Percentiles rank a stretch among this genome's conserved stretches.
Conservation (phyloP, 2,888 invertebrate species). For the Glyphotaelius pellucidus region DNA sequence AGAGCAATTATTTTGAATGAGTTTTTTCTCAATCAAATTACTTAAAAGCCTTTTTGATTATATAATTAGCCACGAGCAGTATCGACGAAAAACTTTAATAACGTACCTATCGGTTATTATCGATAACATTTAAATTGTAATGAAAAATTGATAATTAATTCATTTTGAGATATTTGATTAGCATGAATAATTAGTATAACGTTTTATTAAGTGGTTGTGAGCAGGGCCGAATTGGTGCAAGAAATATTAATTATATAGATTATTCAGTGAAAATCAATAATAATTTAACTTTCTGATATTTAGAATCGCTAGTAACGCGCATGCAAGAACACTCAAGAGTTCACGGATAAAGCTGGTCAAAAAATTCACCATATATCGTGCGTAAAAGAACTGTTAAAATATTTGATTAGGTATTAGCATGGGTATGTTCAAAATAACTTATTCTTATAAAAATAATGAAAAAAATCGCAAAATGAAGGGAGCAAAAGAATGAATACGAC, state of each 20-base stretch:
- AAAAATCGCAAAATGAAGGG: too few relatives aligned
- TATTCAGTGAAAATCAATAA: too few relatives aligned
- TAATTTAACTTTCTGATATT: too few relatives aligned
- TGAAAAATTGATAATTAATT: slow-evolving; percentile 11
- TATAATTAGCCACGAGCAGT: background rate
- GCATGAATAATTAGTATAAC: slow-evolving; percentile 18
- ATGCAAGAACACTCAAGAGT: too few relatives aligned
- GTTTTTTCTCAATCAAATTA: background rate
- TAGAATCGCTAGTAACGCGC: too few relatives aligned
- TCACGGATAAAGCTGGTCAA: too few relatives aligned
- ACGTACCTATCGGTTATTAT: background rate
- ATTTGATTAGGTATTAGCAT: too few relatives aligned
- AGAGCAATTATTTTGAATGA: background rate
- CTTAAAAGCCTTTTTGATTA: background rate
- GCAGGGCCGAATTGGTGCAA: background rate
- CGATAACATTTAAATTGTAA: slow-evolving; percentile 12
- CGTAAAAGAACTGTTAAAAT: too few relatives aligned
- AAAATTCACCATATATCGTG: too few relatives aligned
- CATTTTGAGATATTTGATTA: slow-evolving; percentile 20
- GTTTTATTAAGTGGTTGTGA: slow-evolving; percentile 10
- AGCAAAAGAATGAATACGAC: too few relatives aligned
- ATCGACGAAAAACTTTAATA: background rate
- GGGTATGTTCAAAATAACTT: too few relatives aligned
- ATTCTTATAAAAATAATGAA: too few relatives aligned
- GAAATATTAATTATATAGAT: background rate